phyloP scores from a whole-genome alignment of 2,113 vertebrate genomes.

The Lontra canadensis region DNA sequence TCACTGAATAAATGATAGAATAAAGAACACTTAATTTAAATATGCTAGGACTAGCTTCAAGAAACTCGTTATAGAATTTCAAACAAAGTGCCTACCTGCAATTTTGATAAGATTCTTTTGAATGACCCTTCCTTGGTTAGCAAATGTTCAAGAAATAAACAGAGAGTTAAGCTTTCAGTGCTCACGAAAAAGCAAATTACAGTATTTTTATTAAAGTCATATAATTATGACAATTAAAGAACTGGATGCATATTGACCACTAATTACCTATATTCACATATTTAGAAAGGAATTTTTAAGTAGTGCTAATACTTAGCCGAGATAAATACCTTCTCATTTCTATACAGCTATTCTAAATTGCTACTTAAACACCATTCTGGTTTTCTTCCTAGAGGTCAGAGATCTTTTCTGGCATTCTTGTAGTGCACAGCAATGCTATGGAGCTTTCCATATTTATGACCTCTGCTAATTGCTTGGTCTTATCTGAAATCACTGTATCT shows the following conservation, averaged over 20 bases:
- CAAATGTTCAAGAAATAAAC: constrained; percentile 6
- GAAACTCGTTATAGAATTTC: background rate
- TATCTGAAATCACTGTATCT: background rate
- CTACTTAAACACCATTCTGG: background rate
- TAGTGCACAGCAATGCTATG: background rate
- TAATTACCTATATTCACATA: constrained; percentile 49
- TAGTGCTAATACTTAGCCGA: background rate
- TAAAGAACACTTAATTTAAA: background rate
- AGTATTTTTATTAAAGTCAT: constrained; percentile 40
- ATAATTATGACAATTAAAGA: constrained; percentile 44
- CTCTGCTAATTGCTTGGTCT: background rate
- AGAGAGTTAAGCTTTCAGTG: background rate
- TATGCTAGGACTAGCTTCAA: background rate
- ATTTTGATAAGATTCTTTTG: constrained; percentile 9
- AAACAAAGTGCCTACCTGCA: background rate
- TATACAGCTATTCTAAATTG: constrained; percentile 12
- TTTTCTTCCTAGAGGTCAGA: background rate
- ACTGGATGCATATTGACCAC: constrained; percentile 13
- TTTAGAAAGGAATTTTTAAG: constrained; percentile 43
- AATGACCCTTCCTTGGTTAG: background rate
- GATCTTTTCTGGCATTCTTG: background rate
- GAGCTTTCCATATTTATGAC: background rate
- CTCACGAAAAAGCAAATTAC: background rate
- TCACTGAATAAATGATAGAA: constrained; percentile 5
- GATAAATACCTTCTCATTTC: constrained; percentile 37